A percentile compares a stretch with the other conserved stretches of the same genome.
Conservation (phyloP, 1,140 invertebrate species). For the Drosophila ohnishii region DNA sequence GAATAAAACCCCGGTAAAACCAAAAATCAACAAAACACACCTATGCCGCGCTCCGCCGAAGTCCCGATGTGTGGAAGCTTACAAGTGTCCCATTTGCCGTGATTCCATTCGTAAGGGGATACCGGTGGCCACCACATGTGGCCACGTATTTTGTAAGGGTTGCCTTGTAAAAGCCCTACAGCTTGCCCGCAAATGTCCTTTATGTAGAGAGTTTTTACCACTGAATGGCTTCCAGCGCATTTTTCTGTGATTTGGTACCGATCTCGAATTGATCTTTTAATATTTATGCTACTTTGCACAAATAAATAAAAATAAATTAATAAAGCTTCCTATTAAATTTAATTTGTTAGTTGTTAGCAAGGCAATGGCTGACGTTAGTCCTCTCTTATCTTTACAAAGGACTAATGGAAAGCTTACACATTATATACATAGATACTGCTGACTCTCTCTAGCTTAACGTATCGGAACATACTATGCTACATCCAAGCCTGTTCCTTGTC, state of each 20-base stretch:
- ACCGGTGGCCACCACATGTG: neutral
- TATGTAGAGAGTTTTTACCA: neutral
- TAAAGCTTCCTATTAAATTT: neutral
- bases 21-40: too few species aligned
- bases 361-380: too few species aligned
- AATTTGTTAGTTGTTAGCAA: neutral
- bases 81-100: constrained; percentile 1
- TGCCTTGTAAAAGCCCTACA: neutral
- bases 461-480: neutral
- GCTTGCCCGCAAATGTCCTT: neutral
- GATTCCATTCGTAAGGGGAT: neutral
- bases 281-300: neutral
- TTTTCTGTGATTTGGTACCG: neutral
- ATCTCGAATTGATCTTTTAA: neutral
- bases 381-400: too few species aligned
- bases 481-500: neutral
- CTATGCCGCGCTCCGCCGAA: neutral
- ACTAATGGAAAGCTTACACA: neutral
- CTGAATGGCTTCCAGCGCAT: neutral
- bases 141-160: neutral
- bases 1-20: neutral
- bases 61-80: neutral
- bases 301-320: neutral
- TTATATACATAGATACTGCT: neutral
- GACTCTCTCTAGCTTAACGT: neutral